Base-by-base conservation (phyloP, 2,888 invertebrate species). In the Parelbella ahira region DNA sequence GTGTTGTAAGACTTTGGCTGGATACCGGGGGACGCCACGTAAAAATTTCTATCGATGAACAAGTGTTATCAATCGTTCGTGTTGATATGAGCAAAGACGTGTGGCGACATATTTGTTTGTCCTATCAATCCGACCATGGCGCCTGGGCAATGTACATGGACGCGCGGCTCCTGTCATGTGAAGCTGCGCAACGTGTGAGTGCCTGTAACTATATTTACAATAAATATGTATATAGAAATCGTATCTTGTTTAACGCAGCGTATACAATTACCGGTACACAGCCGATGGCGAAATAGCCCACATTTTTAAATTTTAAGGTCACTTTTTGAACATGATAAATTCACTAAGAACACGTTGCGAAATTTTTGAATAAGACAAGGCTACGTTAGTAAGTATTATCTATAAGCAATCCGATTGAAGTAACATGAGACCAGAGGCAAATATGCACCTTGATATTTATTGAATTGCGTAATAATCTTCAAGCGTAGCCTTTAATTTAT, bases 31-130 rank as follows among this genome's bases (percentile, higher is more conserved):
- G 92, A 0, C 71, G 61, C 4, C 66, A 79, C 44, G 69, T 92
- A 36, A 89, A 88, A 51, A 56, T 91, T 34, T 88, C 90, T 58
- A 90, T 93, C 49, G 86, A 87, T 25, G 56, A 50, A 11, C 51
- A 45, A 25, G 70, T 75, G 9, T 68, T 89, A n/a, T 81, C 90
- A 12, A 77, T 65, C 27, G 63, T 83, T 2, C 67, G 75, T 0
- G 76, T 90, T 0, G 77, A 87, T 20, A 52, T 80, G 57, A 83
- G 50, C 0, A 68, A 63, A 37, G 72, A 77, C 54, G 83, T 81
- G 2, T 93, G 93, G 93, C 88, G 90, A 30, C 92, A 93, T 60
- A 64, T 92, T 8, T 93, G 93, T 50, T 75, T 91, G 49, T 91
- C 92, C 28, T 93, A 92, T 88, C 90, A 91, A 48, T 88, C 90